phyloP scores from a whole-genome alignment of 2,888 invertebrate genomes.

The Phortica magna region DNA sequence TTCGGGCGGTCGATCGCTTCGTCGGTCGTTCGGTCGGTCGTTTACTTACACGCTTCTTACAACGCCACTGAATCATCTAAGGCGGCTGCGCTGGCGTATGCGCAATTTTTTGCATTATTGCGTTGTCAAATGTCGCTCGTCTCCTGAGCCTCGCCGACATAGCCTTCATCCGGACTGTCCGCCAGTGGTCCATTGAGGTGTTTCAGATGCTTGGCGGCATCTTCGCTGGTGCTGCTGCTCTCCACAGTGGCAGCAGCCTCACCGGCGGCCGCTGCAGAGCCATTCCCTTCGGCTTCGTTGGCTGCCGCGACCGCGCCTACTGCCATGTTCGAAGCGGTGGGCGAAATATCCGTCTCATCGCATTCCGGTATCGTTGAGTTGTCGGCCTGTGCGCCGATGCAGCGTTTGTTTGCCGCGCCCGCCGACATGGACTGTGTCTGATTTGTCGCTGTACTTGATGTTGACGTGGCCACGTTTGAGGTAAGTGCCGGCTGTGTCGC shows the following conservation, averaged over 20 bases:
- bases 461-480: slow-evolving; percentile 39
- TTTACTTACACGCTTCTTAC: slow-evolving; percentile 56
- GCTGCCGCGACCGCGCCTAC: slow-evolving; percentile 27
- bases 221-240: slow-evolving; percentile 63
- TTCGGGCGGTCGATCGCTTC: not conserved
- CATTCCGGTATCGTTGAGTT: slow-evolving; percentile 76
- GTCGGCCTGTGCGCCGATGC: slow-evolving; percentile 82
- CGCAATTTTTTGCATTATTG: slow-evolving; percentile 46
- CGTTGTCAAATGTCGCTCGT: slow-evolving; percentile 85
- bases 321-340: slow-evolving; percentile 57
- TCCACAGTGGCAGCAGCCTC: slow-evolving; percentile 44
- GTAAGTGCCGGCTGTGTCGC: not conserved
- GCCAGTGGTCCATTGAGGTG: slow-evolving; percentile 80
- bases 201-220: slow-evolving; percentile 78
- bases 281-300: not conserved
- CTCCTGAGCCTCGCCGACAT: slow-evolving; percentile 86
- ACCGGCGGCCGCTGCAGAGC: slow-evolving; percentile 41
- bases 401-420: slow-evolving; percentile 77
- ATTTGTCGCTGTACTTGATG: slow-evolving; percentile 38
- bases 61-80: slow-evolving; percentile 77
- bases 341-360: slow-evolving; percentile 76
- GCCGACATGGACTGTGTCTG: slow-evolving; percentile 28
- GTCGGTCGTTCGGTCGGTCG: not conserved
- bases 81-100: slow-evolving; percentile 61
- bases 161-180: slow-evolving; percentile 92